A percentile compares a stretch with the other conserved stretches of the same genome.
Conservation (phyloP, 92 coral and sea anemone genomes). For the Epizoanthus fatuus region DNA sequence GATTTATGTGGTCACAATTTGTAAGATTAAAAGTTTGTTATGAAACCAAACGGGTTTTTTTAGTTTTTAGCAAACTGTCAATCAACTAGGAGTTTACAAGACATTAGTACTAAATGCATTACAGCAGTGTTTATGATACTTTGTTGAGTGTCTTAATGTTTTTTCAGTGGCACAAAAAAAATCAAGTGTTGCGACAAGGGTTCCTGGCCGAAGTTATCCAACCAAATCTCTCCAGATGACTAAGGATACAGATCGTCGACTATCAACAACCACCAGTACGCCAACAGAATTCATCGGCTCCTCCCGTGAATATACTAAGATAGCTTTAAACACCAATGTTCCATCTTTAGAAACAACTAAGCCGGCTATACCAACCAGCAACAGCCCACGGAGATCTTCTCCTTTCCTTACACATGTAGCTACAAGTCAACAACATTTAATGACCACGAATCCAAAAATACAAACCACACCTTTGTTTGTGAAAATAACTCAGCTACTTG, state of each 20-base stretch:
- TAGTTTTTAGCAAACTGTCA: too few relatives aligned
- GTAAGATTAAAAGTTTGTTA: too few relatives aligned
- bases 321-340: neutral
- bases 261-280: neutral
- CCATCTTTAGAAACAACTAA: neutral
- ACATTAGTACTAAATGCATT: neutral
- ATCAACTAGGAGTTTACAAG: too few relatives aligned
- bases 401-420: neutral
- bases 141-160: neutral
- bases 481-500: too few relatives aligned
- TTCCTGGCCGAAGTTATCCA: neutral
- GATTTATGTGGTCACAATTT: too few relatives aligned
- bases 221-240: constrained; percentile 2
- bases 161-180: neutral
- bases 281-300: neutral
- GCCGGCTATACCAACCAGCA: neutral
- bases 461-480: too few relatives aligned
- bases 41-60: too few relatives aligned
- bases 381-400: neutral
- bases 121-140: neutral
- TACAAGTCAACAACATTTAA: too few relatives aligned
- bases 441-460: too few relatives aligned
- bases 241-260: neutral
- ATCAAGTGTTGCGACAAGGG: constrained; percentile 12
- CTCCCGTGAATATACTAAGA: neutral